phyloP scores from a whole-genome alignment of 2,888 invertebrate species.

The Apamea monoglypha region DNA sequence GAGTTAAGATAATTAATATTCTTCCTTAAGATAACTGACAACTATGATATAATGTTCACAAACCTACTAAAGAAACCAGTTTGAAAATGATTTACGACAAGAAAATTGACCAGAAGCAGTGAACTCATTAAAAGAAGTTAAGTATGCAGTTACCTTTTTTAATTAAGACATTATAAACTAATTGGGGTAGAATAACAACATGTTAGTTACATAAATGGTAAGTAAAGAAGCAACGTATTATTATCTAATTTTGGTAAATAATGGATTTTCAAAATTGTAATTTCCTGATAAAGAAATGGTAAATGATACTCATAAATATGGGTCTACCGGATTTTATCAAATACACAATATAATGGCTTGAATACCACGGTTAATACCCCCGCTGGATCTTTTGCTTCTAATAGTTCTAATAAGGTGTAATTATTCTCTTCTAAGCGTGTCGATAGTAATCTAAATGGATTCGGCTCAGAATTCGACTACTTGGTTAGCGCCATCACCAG shows the following conservation, averaged over 20 bases:
- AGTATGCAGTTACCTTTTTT: slow-evolving; percentile 21
- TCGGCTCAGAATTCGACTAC: too few relatives aligned
- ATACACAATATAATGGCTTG: neutral
- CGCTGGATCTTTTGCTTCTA: too few relatives aligned
- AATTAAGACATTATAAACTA: slow-evolving; percentile 26
- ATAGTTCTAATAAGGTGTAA: too few relatives aligned
- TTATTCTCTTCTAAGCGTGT: too few relatives aligned
- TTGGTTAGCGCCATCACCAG: too few relatives aligned
- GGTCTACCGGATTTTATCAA: neutral
- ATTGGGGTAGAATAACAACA: slow-evolving; percentile 22
- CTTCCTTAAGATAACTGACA: neutral
- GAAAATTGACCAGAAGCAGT: slow-evolving; percentile 21
- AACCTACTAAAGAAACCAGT: slow-evolving; percentile 3
- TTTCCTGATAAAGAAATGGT: neutral
- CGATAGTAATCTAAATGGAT: too few relatives aligned
- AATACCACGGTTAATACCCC: too few relatives aligned
- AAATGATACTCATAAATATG: neutral
- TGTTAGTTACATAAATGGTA: neutral
- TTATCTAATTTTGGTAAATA: neutral
- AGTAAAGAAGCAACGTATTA: neutral
- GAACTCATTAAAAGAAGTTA: slow-evolving; percentile 23
- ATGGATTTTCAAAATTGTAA: neutral
- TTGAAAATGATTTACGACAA: slow-evolving; percentile 16
- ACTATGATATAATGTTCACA: slow-evolving; percentile 25
- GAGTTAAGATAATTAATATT: neutral